Base-by-base conservation (phyloP, 2,888 invertebrate species). In the Caenorhabditis sp. region DNA sequence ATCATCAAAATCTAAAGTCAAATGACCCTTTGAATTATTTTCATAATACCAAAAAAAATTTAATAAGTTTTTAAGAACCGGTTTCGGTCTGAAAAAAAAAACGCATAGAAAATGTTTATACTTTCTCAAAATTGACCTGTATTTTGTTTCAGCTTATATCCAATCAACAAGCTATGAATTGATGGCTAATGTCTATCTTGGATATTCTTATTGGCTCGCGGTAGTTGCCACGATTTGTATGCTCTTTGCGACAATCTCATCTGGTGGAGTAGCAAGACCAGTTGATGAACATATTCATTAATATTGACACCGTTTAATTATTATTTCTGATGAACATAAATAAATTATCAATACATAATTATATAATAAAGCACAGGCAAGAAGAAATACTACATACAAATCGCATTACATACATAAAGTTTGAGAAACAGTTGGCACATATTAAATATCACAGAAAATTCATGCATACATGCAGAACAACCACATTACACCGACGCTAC, bases 141-240 rank as follows among this genome's bases (percentile, higher is more conserved):
- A 27, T 19, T 36, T 24, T 8, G 14, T 69, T 78, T 23, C 69
- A 81, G 81, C 74, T 0, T 80, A 80, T 50, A 69, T 82, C 58
- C 70, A 73, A 61, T 77, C 80, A 2, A 71, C 69, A 1, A 71
- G 76, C 17, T 79, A 69, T 53, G 80, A 82, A 55, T 67, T 82
- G 26, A 58, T 79, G 14, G 79, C 78, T 0, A 76, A 82, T 50
- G 79, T 77, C 27, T 66, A 71, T 43, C 76, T 80, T 23, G 82
- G 82, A 12, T 82, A 82, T 58, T 76, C 77, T 10, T 81, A 78
- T 49, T 81, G 78, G 77, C 31, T 79, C 1, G 63, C 79, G 24
- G 63, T 79, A 8, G 58, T 75, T 24, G 78, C 83, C 4, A 61
- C 75, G n/a, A 50, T 82, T 21, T 66, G 77, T 23, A 72, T 81